These are phyloP conservation scores for Diploscapter pachys DNA, from an alignment of 1,140 invertebrate species.

Conservation along the genomic window DNA sequence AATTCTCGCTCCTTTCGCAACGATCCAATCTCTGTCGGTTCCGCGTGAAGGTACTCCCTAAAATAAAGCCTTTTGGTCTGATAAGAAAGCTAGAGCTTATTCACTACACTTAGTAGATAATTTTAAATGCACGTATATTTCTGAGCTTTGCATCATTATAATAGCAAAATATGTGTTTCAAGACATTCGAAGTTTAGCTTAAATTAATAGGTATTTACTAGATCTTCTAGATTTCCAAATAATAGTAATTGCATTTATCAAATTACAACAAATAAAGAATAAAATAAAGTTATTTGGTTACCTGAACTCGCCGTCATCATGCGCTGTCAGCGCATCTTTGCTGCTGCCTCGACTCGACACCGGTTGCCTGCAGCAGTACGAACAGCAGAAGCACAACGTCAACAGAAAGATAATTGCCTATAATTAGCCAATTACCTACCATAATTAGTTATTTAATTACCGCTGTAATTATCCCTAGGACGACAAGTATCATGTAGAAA, in stretches of 20 bases:
- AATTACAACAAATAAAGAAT: neutral
- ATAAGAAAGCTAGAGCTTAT: neutral
- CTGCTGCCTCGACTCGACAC: slow-evolving; percentile 10
- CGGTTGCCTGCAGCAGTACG: slow-evolving; percentile 11
- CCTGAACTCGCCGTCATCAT: slow-evolving; percentile 22
- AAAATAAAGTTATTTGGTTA: neutral
- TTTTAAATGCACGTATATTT: neutral
- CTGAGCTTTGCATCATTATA: neutral
- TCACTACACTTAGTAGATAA: neutral
- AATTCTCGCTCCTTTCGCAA: slow-evolving; percentile 18
- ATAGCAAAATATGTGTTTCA: neutral
- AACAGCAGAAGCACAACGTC: slow-evolving; percentile 19
- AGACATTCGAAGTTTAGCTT: neutral
- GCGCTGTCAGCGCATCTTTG: slow-evolving; percentile 14
- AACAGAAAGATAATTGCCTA: slow-evolving; percentile 3
- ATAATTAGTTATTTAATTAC: neutral
- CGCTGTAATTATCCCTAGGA: slow-evolving; percentile 2
- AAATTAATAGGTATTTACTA: neutral
- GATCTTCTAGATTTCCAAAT: neutral
- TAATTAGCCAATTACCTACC: neutral
- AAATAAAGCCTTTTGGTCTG: neutral
- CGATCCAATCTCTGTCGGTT: slow-evolving; percentile 3
- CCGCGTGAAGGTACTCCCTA: slow-evolving; percentile 8
- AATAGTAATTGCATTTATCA: neutral
- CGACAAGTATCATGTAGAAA: slow-evolving; percentile 19